A percentile compares a stretch with the other conserved stretches of the same genome.
Evolutionary conservation across 2,797 vertebrate genomes (phyloP).

Genomic region (Tolypeutes matacus): DNA sequence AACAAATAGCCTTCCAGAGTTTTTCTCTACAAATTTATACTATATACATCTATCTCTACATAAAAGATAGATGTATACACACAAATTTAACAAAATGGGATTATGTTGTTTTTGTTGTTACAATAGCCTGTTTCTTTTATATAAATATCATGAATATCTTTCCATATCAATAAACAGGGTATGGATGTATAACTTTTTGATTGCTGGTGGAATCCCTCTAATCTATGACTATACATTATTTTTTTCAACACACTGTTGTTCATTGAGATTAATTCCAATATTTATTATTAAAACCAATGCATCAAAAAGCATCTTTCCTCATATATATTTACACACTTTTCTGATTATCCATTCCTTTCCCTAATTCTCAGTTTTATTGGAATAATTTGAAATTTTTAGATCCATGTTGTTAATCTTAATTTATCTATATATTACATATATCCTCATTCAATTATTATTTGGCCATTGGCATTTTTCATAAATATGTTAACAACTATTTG

Average conservation of each 20-base stretch:
- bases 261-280: slow-evolving; percentile 15
- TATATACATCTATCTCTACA: background rate
- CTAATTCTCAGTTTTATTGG: background rate
- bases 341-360: background rate
- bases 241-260: background rate
- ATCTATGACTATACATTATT: background rate
- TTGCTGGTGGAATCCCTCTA: background rate
- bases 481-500: background rate
- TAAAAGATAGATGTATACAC: background rate
- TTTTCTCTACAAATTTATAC: background rate
- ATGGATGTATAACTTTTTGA: background rate
- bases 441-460: slow-evolving; percentile 6
- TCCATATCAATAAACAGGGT: background rate
- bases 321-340: background rate
- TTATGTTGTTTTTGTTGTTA: too few relatives aligned
- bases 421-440: background rate
- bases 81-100: background rate
- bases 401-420: background rate
- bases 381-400: background rate
- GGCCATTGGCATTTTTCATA: slow-evolving; percentile 7
- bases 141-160: background rate
- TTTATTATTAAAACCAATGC: slow-evolving; percentile 13
- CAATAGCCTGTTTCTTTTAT: too few relatives aligned
- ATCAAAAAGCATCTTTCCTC: background rate
- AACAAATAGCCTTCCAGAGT: background rate